A percentile compares a stretch with the other conserved stretches of the same genome.
Evolutionary conservation across 2,113 vertebrate genomes (phyloP).

Genomic region (Dromaius novaehollandiae): DNA sequence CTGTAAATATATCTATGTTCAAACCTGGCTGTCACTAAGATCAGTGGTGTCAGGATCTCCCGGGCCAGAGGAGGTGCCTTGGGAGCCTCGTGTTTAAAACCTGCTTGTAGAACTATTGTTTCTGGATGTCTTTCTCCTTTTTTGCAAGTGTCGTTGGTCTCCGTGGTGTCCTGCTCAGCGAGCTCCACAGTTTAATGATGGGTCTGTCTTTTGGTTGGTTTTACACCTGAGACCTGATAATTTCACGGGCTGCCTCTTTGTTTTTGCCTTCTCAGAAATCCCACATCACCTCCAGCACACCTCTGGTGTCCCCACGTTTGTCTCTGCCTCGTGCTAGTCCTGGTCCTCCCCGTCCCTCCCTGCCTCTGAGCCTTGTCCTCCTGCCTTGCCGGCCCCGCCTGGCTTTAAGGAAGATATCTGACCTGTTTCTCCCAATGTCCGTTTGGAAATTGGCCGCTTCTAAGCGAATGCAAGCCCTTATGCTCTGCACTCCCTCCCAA

Average conservation of each 20-base stretch:
- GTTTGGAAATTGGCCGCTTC: background rate
- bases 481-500: background rate
- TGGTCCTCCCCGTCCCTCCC: background rate
- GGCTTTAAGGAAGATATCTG: too few relatives aligned
- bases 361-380: background rate
- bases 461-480: background rate
- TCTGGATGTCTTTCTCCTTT: background rate
- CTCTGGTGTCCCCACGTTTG: background rate
- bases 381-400: too few relatives aligned
- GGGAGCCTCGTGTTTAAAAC: background rate
- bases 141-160: background rate
- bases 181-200: background rate
- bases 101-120: background rate
- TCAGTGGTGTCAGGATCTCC: background rate
- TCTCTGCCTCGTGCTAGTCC: background rate
- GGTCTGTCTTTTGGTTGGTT: background rate
- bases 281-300: background rate
- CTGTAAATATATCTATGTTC: too few relatives aligned
- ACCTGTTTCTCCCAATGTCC: too few relatives aligned
- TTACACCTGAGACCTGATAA: background rate
- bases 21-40: too few relatives aligned
- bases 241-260: background rate
- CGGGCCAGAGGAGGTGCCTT: background rate
- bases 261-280: background rate
- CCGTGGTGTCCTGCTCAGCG: background rate